Conservation (phyloP, 2,797 vertebrate genomes). For the Brachyalestes nurse region DNA sequence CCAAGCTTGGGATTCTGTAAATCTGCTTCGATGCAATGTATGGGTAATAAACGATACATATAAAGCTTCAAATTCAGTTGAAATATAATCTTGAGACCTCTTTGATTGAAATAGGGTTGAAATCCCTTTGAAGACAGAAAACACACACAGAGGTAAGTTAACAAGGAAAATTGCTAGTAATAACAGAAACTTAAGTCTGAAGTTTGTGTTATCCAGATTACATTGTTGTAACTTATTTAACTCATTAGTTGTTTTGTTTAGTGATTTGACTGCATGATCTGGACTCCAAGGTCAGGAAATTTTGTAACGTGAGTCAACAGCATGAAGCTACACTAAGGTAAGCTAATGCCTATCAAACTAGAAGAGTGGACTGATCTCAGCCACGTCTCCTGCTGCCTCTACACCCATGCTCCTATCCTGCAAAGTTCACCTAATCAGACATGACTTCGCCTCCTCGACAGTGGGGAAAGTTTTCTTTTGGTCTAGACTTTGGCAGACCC, state of each 20-base stretch:
- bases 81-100: neutral
- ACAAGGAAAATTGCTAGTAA: too few species aligned
- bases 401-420: neutral
- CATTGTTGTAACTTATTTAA: neutral
- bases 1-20: neutral
- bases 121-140: neutral
- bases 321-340: neutral
- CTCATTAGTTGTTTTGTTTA: neutral
- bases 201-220: neutral
- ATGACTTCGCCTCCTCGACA: neutral
- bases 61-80: neutral
- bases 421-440: conserved; percentile 20
- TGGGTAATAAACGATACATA: neutral
- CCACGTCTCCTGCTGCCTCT: neutral
- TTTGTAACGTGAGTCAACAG: neutral
- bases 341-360: neutral
- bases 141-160: too few species aligned
- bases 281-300: neutral
- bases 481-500: neutral
- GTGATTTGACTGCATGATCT: neutral
- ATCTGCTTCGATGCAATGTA: neutral
- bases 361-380: conserved; percentile 1
- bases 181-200: too few species aligned
- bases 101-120: neutral
- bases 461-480: neutral